These are phyloP conservation scores for Ptychochromis oligacanthus DNA, from an alignment of 2,113 vertebrate species.

Conservation along the genomic window DNA sequence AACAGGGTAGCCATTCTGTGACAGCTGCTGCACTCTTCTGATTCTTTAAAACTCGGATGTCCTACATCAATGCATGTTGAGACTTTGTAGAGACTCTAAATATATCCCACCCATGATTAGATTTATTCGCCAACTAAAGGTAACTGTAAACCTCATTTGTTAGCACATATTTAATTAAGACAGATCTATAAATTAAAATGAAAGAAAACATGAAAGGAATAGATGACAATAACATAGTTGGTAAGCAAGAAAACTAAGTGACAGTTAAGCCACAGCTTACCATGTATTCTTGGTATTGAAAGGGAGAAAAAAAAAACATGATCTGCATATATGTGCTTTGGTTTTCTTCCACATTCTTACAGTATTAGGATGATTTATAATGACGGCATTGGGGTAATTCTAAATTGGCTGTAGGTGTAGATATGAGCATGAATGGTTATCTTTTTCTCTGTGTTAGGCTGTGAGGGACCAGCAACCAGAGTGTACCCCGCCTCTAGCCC, in stretches of 20 bases:
- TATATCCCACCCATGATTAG: neutral
- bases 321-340: no score
- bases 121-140: neutral
- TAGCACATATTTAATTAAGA: neutral
- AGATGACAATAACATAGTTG: no score
- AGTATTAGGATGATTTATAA: no score
- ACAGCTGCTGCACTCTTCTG: slow-evolving; percentile 30
- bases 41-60: slow-evolving; percentile 23
- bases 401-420: no score
- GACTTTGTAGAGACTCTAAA: neutral
- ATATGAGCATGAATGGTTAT: neutral
- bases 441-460: neutral
- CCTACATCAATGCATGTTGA: neutral
- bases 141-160: neutral
- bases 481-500: neutral
- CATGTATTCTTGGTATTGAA: neutral
- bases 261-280: no score
- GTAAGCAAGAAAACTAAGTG: no score
- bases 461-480: neutral
- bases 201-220: neutral
- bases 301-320: neutral
- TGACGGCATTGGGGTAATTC: no score
- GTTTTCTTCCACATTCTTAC: no score
- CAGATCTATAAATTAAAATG: neutral
- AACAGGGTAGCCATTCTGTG: slow-evolving; percentile 11